phyloP scores from a whole-genome alignment of 2,797 vertebrate genomes.

The Melanotaenia maccullochi region DNA sequence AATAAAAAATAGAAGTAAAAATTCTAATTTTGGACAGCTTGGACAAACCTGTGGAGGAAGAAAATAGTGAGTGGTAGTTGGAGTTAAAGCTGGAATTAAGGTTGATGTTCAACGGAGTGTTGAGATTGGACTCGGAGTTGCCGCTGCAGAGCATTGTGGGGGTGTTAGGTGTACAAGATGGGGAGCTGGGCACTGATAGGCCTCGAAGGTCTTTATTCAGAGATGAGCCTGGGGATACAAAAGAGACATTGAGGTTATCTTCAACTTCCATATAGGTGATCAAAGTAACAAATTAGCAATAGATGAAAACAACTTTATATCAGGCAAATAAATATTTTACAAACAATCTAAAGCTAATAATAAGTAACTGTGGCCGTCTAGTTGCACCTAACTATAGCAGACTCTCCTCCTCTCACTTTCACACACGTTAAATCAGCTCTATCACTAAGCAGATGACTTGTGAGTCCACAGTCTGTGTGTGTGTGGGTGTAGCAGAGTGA shows the following conservation, averaged over 20 bases:
- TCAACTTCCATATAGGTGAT: background rate
- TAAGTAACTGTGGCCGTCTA: slow-evolving; percentile 34
- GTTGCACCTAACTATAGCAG: slow-evolving; percentile 24
- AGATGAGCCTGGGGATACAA: slow-evolving; percentile 87
- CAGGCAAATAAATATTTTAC: background rate
- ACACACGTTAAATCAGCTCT: slow-evolving; percentile 33
- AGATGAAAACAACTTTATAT: background rate
- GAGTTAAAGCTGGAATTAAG: slow-evolving; percentile 85
- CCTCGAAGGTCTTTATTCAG: slow-evolving; percentile 83
- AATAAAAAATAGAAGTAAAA: background rate
- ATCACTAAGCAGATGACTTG: slow-evolving; percentile 65
- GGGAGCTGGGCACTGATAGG: slow-evolving; percentile 87
- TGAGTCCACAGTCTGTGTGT: slow-evolving; percentile 47
- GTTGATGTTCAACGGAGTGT: slow-evolving; percentile 74
- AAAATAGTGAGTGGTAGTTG: slow-evolving; percentile 81
- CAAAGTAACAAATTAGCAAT: slow-evolving; percentile 13
- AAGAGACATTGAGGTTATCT: slow-evolving; percentile 18
- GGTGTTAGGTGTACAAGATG: slow-evolving; percentile 86
- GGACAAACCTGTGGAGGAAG: slow-evolving; percentile 83
- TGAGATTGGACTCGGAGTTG: slow-evolving; percentile 87
- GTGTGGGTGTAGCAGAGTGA: slow-evolving; percentile 61
- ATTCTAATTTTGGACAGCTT: background rate
- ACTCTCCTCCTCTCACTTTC: slow-evolving; percentile 33
- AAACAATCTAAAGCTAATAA: slow-evolving; percentile 33
- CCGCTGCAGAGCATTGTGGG: slow-evolving; percentile 86